Base-by-base conservation (phyloP, 1,140 invertebrate species). In the Glossosoma conforme region DNA sequence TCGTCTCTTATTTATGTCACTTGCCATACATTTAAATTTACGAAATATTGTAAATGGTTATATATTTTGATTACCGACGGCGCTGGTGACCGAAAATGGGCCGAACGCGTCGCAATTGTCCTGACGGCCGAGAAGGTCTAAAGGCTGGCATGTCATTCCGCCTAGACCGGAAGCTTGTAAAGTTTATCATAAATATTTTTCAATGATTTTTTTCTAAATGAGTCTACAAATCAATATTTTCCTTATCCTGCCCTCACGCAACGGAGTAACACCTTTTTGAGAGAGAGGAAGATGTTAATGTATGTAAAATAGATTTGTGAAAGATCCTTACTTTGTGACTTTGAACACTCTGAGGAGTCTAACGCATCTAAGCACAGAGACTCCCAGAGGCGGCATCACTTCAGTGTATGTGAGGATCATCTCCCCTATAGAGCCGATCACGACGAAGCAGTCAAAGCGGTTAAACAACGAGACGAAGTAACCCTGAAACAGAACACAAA, bases 391-490 rank as follows among this genome's bases (percentile, higher is more conserved):
- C 66, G 82, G 93, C 93, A 88, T 95, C 61, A 91, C 73, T 58
- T 87, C 72, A 2, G 80, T 91, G 65, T 83, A 86, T 55, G 84
- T 93, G 59, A 85, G 81, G 44, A 94, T 82, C 69, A 97, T 94
- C 79, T 99, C 96, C 60, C 90, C 84, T 62, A 98, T 96, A 70
- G 93, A 97, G 45, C 94, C 95, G 67, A 97, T 86, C 59, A 99
- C 97, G 65, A 92, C 93, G 70, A 97, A 93, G 75, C 92, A 97
- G 75, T 97, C 93, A 74, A 97, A 98, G 40, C 91, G 86, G 81
- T 93, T 93, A 73, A 93, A 98, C 48, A 97, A 80, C 28, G 95
- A 98, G 46, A 96, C 91, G 72, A 98, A 98, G 75, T 98, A 99
- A 58, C 87, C 87, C 82, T 92, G 72, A 37, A 77, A 76, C 51